Conservation (phyloP, 2,888 invertebrate genomes). For the Mongoloraphidia duomilia region DNA sequence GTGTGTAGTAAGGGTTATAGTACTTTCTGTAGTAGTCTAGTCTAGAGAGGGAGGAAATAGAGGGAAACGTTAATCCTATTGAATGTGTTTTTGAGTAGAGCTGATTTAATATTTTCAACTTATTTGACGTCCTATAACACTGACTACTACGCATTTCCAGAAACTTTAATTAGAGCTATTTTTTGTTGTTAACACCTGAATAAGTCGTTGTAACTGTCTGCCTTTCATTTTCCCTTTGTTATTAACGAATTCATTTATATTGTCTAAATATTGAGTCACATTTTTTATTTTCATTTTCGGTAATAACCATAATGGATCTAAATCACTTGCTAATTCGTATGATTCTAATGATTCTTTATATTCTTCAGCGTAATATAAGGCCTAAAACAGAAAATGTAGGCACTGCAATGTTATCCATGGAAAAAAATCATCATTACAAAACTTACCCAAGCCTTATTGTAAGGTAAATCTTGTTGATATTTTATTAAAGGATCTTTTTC, state of each 20-base stretch:
- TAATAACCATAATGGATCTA: constrained; percentile 65
- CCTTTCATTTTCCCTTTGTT: constrained; percentile 60
- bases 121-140: not conserved
- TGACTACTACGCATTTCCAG: not conserved
- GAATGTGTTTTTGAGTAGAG: too few species aligned
- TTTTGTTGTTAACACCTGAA: constrained; percentile 32
- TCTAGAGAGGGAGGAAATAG: too few species aligned
- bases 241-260: constrained; percentile 45
- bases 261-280: constrained; percentile 47
- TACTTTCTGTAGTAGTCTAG: too few species aligned
- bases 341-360: constrained; percentile 55
- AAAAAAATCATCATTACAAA: constrained; percentile 7
- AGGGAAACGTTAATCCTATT: too few species aligned
- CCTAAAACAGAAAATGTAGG: constrained; percentile 33
- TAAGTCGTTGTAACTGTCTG: constrained; percentile 52
- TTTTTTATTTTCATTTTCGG: constrained; percentile 45
- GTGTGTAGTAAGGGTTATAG: too few species aligned
- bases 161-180: constrained; percentile 2
- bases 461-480: constrained; percentile 66
- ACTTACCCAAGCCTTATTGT: constrained; percentile 71
- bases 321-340: constrained; percentile 46
- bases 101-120: not conserved
- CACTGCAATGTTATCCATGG: not conserved
- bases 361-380: constrained; percentile 63
- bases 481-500: constrained; percentile 55